Evolutionary conservation across 2,113 vertebrate genomes (phyloP).

Genomic region (Parotia lawesii): DNA sequence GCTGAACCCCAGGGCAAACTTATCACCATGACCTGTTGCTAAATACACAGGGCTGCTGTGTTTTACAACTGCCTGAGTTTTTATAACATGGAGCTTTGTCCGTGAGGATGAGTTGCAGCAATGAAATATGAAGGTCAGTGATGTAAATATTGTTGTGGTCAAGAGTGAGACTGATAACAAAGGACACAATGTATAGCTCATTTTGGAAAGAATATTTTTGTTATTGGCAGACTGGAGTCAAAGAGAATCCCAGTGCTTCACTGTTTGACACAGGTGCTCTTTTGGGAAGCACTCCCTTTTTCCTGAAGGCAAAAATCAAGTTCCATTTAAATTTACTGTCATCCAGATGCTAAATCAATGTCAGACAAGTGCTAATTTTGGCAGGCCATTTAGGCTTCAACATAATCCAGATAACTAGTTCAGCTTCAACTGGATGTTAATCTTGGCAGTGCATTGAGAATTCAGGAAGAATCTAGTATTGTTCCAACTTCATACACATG

Average conservation of each 20-base stretch:
- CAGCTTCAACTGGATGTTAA: background rate
- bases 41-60: background rate
- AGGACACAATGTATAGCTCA: background rate
- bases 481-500: background rate
- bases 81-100: constrained; percentile 13
- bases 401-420: background rate
- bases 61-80: constrained; percentile 24
- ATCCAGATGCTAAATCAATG: background rate
- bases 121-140: constrained; percentile 2
- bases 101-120: background rate
- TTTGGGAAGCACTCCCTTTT: background rate
- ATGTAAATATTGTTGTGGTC: background rate
- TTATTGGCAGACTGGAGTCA: background rate
- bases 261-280: background rate
- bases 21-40: constrained; percentile 48
- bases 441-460: background rate
- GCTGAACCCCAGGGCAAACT: constrained; percentile 40
- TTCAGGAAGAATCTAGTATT: background rate
- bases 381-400: background rate
- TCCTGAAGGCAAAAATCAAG: background rate
- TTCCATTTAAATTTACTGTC: background rate
- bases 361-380: background rate
- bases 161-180: background rate
- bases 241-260: background rate
- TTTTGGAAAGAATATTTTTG: background rate